Evolutionary conservation across 2,888 invertebrate genomes (phyloP), one percentile per base, ranked within the genome.

Genomic region (Habroteleia sp.): DNA sequence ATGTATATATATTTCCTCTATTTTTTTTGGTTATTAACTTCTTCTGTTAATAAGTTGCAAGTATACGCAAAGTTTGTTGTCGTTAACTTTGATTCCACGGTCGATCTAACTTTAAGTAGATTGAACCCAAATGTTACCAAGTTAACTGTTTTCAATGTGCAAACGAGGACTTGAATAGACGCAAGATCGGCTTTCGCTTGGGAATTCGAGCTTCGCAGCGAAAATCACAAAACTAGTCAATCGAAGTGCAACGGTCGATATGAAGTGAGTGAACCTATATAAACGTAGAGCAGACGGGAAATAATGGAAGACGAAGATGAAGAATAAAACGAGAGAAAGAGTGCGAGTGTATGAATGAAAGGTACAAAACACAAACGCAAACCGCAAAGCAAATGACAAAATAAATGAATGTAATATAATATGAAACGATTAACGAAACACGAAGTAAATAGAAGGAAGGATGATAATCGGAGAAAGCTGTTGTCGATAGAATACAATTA

Each of bases 211-310:
- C 4, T 33, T 29, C 72, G 75, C 77, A 60, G 71, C 73, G 77
- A 29, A 41, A 81, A 85, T 82, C 85, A 86, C 82, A 80, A 86
- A 88, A 87, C 88, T 88, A 88, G 88, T 88, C 88, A 88, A 88
- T 88, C 83, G 87, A 87, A 88, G 88, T 88, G 88, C 88, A 88
- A 88, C 88, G 83, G 84, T 87, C 84, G 84, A 82, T 83, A 83
- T 81, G 85, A 81, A 79, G 80, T 84, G 82, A 85, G 39, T 81
- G 78, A 42, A 82, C 82, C 79, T 82, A 80, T 82, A 80, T 11
- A 41, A 6, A 60, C 23, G 65, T 31, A 44, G 69, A 74, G 72
- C 48, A 52, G 41, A 54, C 11, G 69, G 39, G 77, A 69, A 46
- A 63, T 16, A 37, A 37, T 52, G 27, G 7, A 39, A 44, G 27